A percentile compares a stretch with the other conserved stretches of the same genome.
These are phyloP conservation scores for Lamproptera curius DNA, from an alignment of 2,888 invertebrate genomes.

Conservation along the genomic window DNA sequence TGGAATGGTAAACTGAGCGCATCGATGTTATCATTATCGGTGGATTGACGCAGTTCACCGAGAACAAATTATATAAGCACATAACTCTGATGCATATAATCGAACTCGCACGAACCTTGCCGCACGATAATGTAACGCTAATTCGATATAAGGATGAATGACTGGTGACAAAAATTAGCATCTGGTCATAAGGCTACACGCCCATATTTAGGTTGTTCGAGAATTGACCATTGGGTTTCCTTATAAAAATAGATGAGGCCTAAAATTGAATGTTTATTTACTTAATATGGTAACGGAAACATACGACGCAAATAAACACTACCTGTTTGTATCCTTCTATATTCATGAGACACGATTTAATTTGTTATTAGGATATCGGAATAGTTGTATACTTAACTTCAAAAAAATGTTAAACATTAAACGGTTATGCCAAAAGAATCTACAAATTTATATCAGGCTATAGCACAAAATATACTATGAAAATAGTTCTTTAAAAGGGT, in stretches of 20 bases:
- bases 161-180: constrained; percentile 33
- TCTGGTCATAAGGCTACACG: constrained; percentile 29
- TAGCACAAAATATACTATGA: too few species aligned
- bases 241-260: background rate
- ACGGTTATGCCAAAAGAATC: too few species aligned
- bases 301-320: too few species aligned
- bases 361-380: too few species aligned
- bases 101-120: constrained; percentile 50
- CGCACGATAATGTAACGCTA: constrained; percentile 46
- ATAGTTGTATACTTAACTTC: too few species aligned
- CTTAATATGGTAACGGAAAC: too few species aligned
- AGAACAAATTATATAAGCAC: constrained; percentile 42
- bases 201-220: constrained; percentile 11
- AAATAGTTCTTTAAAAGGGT: too few species aligned
- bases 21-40: constrained; percentile 33
- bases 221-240: background rate
- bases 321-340: too few species aligned
- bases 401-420: too few species aligned
- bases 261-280: too few species aligned
- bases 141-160: constrained; percentile 30
- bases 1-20: constrained; percentile 46
- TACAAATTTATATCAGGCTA: too few species aligned
- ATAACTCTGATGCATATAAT: constrained; percentile 37
- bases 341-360: too few species aligned
- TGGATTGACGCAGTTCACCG: constrained; percentile 51